Evolutionary conservation across 2,888 invertebrate genomes (phyloP).

Genomic region (Pyrgus malvae): DNA sequence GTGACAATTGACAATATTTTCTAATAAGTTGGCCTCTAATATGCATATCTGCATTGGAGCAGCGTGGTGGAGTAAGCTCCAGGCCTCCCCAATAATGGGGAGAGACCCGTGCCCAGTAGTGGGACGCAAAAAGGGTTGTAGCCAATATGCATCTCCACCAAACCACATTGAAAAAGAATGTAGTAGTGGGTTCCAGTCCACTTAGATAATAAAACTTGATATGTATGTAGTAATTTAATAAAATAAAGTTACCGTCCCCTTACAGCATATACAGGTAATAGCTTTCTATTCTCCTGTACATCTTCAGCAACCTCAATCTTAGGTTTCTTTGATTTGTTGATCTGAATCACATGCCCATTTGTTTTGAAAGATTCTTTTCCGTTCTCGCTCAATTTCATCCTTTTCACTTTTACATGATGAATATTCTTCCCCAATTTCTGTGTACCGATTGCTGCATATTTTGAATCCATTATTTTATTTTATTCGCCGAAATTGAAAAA

Average conservation of each 20-base stretch:
- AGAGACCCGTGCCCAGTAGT: no score
- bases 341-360: constrained; percentile 39
- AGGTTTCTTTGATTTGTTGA: constrained; percentile 26
- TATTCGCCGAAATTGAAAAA: not conserved
- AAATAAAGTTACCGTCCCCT: constrained; percentile 54
- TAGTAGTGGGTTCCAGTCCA: no score
- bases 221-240: not conserved
- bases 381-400: constrained; percentile 45
- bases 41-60: no score
- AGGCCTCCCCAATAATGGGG: no score
- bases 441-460: constrained; percentile 58
- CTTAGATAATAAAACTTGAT: no score
- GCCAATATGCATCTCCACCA: no score
- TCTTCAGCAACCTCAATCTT: constrained; percentile 42
- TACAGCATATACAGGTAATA: constrained; percentile 80
- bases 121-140: no score
- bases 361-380: constrained; percentile 32
- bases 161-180: no score
- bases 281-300: constrained; percentile 65
- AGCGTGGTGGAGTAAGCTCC: no score
- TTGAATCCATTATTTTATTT: constrained; percentile 69
- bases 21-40: no score
- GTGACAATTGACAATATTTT: no score
- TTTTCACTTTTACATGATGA: constrained; percentile 52
- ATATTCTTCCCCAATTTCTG: constrained; percentile 42